Conservation (phyloP, 2,113 vertebrate genomes). For the Hemicordylus capensis region DNA sequence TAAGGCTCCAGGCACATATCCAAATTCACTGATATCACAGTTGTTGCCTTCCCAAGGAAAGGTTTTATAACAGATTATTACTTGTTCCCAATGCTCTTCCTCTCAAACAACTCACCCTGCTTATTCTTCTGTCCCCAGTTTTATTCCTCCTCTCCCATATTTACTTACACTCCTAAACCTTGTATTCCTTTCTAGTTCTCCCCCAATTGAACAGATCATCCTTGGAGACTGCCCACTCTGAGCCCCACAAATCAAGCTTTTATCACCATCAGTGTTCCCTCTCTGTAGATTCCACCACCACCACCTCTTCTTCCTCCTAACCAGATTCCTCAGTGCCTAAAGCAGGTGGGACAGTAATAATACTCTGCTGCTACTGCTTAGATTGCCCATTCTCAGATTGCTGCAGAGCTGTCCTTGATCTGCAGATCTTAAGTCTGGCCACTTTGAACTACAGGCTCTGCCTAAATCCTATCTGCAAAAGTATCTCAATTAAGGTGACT, state of each 20-base stretch:
- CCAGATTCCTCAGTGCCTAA: background rate
- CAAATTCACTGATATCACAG: no score
- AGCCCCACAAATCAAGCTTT: background rate
- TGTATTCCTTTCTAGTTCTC: background rate
- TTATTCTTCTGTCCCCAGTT: background rate
- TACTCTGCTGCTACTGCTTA: background rate
- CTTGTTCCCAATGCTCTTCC: background rate
- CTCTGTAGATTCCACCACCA: background rate
- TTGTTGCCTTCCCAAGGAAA: no score
- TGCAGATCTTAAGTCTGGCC: background rate
- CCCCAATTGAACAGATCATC: background rate
- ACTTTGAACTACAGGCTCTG: background rate
- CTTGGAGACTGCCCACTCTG: background rate
- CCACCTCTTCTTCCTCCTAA: no score
- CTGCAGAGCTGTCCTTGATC: background rate
- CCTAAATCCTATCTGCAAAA: background rate
- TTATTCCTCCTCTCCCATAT: background rate
- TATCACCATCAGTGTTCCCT: no score
- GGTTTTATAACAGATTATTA: no score
- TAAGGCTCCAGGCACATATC: no score
- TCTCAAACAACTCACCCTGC: background rate
- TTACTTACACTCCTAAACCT: background rate
- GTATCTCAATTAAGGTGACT: background rate
- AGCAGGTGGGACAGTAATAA: background rate
- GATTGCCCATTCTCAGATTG: background rate